phyloP scores from a whole-genome alignment of 2,797 vertebrate species.

The Hirundo rustica region DNA sequence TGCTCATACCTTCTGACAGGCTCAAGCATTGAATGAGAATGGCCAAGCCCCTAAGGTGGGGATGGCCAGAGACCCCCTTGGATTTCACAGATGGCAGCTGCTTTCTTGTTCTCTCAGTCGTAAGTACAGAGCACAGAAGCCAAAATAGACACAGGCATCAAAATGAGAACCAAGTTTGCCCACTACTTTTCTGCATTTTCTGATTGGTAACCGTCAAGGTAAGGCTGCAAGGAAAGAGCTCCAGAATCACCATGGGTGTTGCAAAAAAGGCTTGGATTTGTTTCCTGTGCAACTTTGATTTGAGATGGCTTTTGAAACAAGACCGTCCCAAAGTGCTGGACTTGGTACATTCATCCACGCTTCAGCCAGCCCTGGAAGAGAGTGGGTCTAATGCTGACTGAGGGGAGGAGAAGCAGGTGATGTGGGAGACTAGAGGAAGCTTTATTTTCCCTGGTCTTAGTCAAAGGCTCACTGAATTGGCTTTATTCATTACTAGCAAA shows the following conservation, averaged over 20 bases:
- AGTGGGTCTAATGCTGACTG: background rate
- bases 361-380: background rate
- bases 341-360: background rate
- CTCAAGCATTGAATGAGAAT: background rate
- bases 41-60: background rate
- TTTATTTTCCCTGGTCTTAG: background rate
- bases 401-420: background rate
- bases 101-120: background rate
- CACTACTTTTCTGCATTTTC: background rate
- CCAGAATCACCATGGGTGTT: background rate
- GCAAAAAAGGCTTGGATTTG: background rate
- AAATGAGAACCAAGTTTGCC: background rate
- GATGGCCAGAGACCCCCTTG: background rate
- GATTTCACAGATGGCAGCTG: background rate
- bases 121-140: background rate
- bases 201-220: accelerated
- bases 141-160: background rate
- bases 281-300: background rate
- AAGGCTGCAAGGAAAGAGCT: background rate
- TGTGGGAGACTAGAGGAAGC: background rate
- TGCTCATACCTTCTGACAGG: background rate
- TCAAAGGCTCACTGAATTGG: background rate
- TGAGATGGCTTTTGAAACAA: background rate
- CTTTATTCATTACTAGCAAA: background rate
- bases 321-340: background rate